A percentile compares a stretch with the other conserved stretches of the same genome.
phyloP scores from a whole-genome alignment of 2,113 vertebrate species.

The Ptilorrhoa leucosticta region DNA sequence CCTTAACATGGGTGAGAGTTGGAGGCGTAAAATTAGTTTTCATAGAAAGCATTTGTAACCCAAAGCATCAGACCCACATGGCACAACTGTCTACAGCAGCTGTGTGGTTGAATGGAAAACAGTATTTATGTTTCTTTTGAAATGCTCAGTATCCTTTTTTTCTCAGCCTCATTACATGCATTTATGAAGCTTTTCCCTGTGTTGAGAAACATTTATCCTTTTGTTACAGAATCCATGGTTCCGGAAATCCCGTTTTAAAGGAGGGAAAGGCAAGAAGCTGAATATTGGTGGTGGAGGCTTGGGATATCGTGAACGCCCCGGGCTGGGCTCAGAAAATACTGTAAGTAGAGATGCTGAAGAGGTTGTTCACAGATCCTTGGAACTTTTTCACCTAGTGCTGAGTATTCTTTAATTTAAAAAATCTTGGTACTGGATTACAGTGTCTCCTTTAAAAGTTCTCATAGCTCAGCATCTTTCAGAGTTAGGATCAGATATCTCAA shows the following conservation, averaged over 20 bases:
- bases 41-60: background rate
- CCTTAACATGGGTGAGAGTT: background rate
- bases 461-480: background rate
- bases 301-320: slow-evolving; percentile 92
- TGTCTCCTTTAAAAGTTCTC: background rate
- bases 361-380: background rate
- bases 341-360: slow-evolving; percentile 72
- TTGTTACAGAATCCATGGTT: slow-evolving; percentile 91
- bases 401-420: background rate
- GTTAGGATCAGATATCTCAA: background rate
- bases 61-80: background rate
- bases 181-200: background rate
- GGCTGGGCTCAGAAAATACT: slow-evolving; percentile 89
- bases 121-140: background rate
- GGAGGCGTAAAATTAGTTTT: background rate
- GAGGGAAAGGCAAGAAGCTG: slow-evolving; percentile 92
- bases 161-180: background rate
- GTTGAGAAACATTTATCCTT: background rate
- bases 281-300: slow-evolving; percentile 96
- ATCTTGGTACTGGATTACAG: background rate
- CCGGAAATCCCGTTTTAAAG: slow-evolving; percentile 95
- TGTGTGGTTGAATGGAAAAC: background rate
- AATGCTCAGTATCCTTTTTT: background rate
- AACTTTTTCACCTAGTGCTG: background rate
- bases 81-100: background rate